Base-by-base conservation (phyloP, 35 echinoderm and acorn worm genomes). In the Strongylocentrotus purpuratus region DNA sequence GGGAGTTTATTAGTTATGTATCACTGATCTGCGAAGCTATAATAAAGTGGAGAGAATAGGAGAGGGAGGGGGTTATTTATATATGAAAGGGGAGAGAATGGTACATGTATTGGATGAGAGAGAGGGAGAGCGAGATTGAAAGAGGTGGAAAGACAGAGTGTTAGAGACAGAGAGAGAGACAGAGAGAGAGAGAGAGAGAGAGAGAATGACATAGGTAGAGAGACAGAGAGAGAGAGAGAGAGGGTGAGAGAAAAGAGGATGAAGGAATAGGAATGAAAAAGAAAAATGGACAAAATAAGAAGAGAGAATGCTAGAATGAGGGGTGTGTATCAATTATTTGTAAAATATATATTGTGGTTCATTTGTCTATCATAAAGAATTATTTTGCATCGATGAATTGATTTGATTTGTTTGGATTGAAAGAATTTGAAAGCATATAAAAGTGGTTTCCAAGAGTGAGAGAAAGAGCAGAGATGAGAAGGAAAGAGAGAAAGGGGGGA, bases 1-100 rank as follows among this genome's bases (percentile, higher is more conserved):
- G 20, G 65, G 65, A 78, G 65, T 78, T 78, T 78, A 78, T 78
- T 78, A 78, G 65, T 78, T n/a, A 78, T 78, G 65, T 78, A 78
- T 78, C 65, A 78, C 20, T 78, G 65, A 78, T 78, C 65, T 78
- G 22, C 65, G 7, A 78, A 12, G 20, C 65, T 78, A 78, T 78
- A 78, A 22, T n/a, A 59, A 59, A 78, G 65, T 78, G 22, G 65
- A n/a, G 65, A 78, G 65, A 78, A 78, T 78, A 28, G 4, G 65
- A 78, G 28, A 78, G 65, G 65, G 65, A 78, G 65, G 65, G 65
- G 65, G 65, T 78, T 78, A 78, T 78, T 78, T 78, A 78, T 7
- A 59, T 17, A 14, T 78, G 20, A 78, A 78, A 78, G 22, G 22
- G 65, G 18, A 78, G 50, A 14, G 65, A 78, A 7, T 28, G 65